A percentile compares a stretch with the other conserved stretches of the same genome.
Evolutionary conservation across 2,113 vertebrate species (phyloP).

Genomic region (Lutjanus erythropterus): DNA sequence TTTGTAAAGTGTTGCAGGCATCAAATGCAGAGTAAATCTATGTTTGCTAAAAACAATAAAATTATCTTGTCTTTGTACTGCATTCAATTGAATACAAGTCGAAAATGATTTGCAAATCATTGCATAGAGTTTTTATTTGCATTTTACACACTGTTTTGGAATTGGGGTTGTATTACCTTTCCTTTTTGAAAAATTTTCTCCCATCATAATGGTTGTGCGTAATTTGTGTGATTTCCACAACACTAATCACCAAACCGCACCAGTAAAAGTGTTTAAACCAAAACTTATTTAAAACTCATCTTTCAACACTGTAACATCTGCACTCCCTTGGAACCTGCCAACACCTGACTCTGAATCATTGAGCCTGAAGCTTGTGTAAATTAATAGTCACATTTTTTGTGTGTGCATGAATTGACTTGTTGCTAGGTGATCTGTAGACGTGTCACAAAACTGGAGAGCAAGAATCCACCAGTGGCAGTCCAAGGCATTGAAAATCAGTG

Average conservation of each 20-base stretch:
- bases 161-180: too few species aligned
- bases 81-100: too few species aligned
- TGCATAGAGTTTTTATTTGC: too few species aligned
- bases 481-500: not conserved
- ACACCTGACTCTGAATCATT: conserved; percentile 12
- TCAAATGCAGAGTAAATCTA: too few species aligned
- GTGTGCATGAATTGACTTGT: conserved; percentile 1
- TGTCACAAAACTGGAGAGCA: not conserved
- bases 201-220: not conserved
- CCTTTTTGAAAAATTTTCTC: too few species aligned
- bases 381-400: not conserved
- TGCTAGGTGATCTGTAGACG: conserved; percentile 10
- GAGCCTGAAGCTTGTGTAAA: conserved; percentile 7
- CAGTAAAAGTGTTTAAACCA: not conserved
- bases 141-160: too few species aligned
- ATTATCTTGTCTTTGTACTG: too few species aligned
- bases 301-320: not conserved
- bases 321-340: not conserved
- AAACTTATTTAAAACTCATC: not conserved
- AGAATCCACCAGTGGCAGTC: not conserved
- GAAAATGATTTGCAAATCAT: too few species aligned
- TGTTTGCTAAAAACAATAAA: too few species aligned
- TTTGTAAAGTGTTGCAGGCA: too few species aligned
- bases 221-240: too few species aligned
- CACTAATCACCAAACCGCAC: not conserved